phyloP scores from a whole-genome alignment of 2,113 vertebrate species.

The Chitala chitala region DNA sequence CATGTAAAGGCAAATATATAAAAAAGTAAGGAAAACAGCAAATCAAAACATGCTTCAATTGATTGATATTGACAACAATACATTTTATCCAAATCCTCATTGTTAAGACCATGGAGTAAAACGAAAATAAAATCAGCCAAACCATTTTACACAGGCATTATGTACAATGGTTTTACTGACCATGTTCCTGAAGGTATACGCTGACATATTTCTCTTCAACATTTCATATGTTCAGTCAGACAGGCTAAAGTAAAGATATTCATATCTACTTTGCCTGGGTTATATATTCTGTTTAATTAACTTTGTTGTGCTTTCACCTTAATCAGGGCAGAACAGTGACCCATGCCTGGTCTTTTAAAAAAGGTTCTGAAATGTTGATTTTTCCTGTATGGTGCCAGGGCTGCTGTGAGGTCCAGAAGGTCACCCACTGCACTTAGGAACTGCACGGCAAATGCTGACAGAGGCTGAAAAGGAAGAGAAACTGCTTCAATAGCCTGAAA shows the following conservation, averaged over 20 bases:
- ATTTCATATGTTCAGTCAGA: too few species aligned
- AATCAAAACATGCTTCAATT: too few species aligned
- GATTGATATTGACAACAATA: too few species aligned
- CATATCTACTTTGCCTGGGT: too few species aligned
- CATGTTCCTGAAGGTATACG: too few species aligned
- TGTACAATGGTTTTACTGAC: too few species aligned
- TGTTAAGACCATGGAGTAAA: too few species aligned
- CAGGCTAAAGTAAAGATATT: too few species aligned
- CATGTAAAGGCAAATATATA: not conserved
- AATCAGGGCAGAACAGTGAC: slow-evolving; percentile 85
- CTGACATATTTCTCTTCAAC: too few species aligned
- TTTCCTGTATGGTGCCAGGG: slow-evolving; percentile 59
- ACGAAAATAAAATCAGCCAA: too few species aligned
- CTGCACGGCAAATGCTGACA: slow-evolving; percentile 69
- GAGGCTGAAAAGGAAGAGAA: slow-evolving; percentile 47
- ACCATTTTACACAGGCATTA: too few species aligned
- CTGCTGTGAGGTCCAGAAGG: slow-evolving; percentile 78
- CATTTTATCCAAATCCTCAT: not conserved
- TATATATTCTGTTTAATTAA: slow-evolving; percentile 13
- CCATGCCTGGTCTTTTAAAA: slow-evolving; percentile 69
- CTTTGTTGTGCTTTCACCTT: slow-evolving; percentile 67
- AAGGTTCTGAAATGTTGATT: slow-evolving; percentile 35
- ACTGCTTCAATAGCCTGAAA: slow-evolving; percentile 23
- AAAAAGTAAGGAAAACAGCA: too few species aligned
- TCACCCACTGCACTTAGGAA: slow-evolving; percentile 81